These are phyloP conservation scores for Cryptoprocta ferox DNA, from an alignment of 2,797 vertebrate genomes.

Conservation along the genomic window DNA sequence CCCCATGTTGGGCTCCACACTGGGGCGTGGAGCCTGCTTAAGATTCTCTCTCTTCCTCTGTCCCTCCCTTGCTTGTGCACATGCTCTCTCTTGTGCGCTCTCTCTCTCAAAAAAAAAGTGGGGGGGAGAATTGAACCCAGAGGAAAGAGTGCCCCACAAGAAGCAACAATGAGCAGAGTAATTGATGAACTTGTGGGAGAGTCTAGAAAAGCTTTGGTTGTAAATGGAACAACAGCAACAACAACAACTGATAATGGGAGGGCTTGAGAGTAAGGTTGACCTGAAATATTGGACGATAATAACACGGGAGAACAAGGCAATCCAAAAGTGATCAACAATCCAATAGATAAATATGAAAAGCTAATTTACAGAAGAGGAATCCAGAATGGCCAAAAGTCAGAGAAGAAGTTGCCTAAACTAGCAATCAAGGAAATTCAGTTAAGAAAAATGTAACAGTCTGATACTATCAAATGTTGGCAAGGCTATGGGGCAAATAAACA, in stretches of 20 bases:
- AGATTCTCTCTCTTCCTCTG: too few species aligned
- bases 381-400: not conserved
- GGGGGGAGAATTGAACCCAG: not conserved
- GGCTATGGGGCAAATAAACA: not conserved
- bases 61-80: too few species aligned
- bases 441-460: constrained; percentile 7
- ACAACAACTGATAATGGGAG: too few species aligned
- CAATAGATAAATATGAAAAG: not conserved
- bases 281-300: not conserved
- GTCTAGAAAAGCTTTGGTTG: not conserved
- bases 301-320: not conserved
- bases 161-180: not conserved
- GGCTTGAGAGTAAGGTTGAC: not conserved
- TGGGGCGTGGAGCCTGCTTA: too few species aligned
- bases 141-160: not conserved
- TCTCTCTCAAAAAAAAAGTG: too few species aligned
- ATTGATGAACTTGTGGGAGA: not conserved
- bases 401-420: not conserved
- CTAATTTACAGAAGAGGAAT: not conserved
- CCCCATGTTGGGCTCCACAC: too few species aligned
- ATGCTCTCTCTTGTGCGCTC: too few species aligned
- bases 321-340: not conserved
- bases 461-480: not conserved
- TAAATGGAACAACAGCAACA: not conserved
- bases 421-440: not conserved